Conservation (phyloP, 2,888 invertebrate species). For the Onchidella celtica region DNA sequence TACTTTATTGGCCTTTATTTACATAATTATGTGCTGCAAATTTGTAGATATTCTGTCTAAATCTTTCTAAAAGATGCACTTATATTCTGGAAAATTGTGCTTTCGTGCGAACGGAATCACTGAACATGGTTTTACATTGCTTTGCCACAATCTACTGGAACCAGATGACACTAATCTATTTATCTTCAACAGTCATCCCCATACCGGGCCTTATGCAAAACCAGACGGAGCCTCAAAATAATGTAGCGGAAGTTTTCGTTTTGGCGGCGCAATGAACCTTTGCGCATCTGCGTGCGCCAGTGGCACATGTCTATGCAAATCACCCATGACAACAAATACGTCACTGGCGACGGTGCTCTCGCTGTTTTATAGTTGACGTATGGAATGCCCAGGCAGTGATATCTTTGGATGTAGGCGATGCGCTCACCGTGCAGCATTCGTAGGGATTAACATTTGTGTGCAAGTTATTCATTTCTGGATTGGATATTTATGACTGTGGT, state of each 20-base stretch:
- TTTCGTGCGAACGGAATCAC: too few species aligned
- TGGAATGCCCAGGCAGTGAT: constrained; percentile 43
- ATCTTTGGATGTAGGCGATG: background rate
- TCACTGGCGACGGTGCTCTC: constrained; percentile 58
- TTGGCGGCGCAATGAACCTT: constrained; percentile 60
- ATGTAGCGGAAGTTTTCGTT: constrained; percentile 55
- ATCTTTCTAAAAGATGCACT: too few species aligned
- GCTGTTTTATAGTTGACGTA: constrained; percentile 46
- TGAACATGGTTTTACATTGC: too few species aligned
- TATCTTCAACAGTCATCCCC: too few species aligned
- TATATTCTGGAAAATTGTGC: too few species aligned
- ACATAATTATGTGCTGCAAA: too few species aligned
- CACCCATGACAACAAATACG: constrained; percentile 78
- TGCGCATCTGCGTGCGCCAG: constrained; percentile 66
- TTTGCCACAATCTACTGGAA: too few species aligned
- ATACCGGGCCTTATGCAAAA: background rate
- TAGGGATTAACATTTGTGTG: background rate
- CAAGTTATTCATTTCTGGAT: constrained; percentile 4
- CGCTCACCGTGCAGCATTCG: background rate
- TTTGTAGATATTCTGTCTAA: too few species aligned
- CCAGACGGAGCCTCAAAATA: constrained; percentile 43
- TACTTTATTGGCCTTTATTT: too few species aligned
- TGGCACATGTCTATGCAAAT: constrained; percentile 72
- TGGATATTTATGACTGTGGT: constrained; percentile 25
- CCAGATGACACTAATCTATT: too few species aligned